A percentile compares a stretch with the other conserved stretches of the same genome.
These are phyloP conservation scores for Sakesphorus luctuosus DNA, from an alignment of 2,113 vertebrate species.

Conservation along the genomic window DNA sequence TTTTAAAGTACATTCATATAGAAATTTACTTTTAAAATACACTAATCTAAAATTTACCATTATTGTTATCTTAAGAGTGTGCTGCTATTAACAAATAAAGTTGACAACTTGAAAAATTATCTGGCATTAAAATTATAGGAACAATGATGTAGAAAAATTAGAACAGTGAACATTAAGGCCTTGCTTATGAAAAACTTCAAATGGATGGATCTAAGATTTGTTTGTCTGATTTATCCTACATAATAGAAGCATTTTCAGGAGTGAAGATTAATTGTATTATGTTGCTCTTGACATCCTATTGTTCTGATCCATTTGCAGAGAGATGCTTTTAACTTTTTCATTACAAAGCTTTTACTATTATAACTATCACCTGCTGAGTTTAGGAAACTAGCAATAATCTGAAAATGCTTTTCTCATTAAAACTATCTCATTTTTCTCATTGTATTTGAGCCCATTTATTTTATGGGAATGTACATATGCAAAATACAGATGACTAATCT, in stretches of 20 bases:
- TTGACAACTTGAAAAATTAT: conserved; percentile 10
- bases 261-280: conserved; percentile 73
- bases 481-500: conserved; percentile 27
- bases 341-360: conserved; percentile 64
- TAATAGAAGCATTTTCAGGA: conserved; percentile 56
- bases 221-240: conserved; percentile 67
- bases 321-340: conserved; percentile 75
- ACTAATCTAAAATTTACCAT: neutral
- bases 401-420: conserved; percentile 43
- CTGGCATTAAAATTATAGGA: conserved; percentile 25
- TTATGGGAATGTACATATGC: conserved; percentile 21
- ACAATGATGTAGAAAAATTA: neutral
- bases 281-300: conserved; percentile 68
- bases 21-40: neutral
- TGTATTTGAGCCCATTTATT: conserved; percentile 40
- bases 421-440: neutral
- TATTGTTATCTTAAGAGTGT: neutral
- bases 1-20: neutral
- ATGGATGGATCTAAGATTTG: conserved; percentile 58
- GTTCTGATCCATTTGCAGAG: conserved; percentile 73
- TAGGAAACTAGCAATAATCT: conserved; percentile 66
- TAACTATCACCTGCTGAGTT: conserved; percentile 76
- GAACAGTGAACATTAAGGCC: conserved; percentile 23
- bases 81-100: neutral
- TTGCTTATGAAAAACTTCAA: conserved; percentile 33